Base-by-base conservation (phyloP, 2,113 vertebrate genomes). In the Glareola pratincola region DNA sequence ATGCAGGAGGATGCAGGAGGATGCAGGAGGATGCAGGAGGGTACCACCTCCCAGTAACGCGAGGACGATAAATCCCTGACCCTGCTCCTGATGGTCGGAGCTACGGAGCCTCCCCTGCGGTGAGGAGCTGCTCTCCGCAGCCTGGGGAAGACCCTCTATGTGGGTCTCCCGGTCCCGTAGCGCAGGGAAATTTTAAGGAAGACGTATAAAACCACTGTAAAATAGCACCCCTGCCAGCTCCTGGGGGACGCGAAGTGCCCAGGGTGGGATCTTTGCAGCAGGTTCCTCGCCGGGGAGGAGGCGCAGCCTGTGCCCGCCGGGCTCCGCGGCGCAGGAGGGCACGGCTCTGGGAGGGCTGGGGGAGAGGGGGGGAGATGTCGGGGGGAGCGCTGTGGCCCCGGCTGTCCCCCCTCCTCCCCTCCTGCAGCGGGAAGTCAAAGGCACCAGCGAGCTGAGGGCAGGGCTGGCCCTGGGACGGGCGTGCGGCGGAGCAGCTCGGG, bases 151-250 rank as follows among this genome's bases (percentile, higher is more conserved):
- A 26, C 43, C 77, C 32, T 6, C 34, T 0, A 0, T 1, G 4
- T 4, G 30, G 30, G 4, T 6, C 56, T 23, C 18, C n/a, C 73
- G 3, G 30, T 14, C 48, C 88, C 15, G 0, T 11, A 47, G 75
- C 92, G 8, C 85, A 9, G 54, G 47, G 50, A 8, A 17, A 59
- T 59, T 54, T 19, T 30, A 68, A 96, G 96, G 96, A 96, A 96
- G 96, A 94, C 90, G 0, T 76, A 45, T 6, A 91, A 93, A 92
- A 77, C 39, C 7, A 8, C 3, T 72, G 90, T 76, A 64, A 78
- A 94, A 79, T 83, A 96, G 96, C 96, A 96, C 84, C 89, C 91
- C 94, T 85, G 85, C 81, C 95, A 88, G 81, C 74, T 64, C 57
- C 85, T 27, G 74, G 84, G 62, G 30, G 2, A 11, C 19, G 26